phyloP scores from a whole-genome alignment of 2,888 invertebrate genomes.

The Chrysodeixis includens region DNA sequence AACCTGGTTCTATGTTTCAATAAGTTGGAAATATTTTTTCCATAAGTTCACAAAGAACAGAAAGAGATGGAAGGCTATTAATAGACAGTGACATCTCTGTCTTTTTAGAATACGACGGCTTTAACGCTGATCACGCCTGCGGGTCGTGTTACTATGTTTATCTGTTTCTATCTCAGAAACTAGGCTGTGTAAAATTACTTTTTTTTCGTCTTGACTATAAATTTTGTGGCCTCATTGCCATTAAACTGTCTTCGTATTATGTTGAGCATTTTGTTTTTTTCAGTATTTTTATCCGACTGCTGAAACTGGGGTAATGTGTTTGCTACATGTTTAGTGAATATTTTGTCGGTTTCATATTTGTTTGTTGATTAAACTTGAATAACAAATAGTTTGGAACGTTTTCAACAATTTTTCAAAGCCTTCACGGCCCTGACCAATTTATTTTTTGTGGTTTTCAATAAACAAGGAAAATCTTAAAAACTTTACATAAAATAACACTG shows the following conservation, averaged over 20 bases:
- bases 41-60: neutral
- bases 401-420: no score
- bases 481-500: neutral
- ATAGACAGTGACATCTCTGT: neutral
- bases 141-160: constrained; percentile 24
- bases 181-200: constrained; percentile 33
- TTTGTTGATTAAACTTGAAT: neutral
- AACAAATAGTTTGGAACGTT: neutral
- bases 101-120: neutral
- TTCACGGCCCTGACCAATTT: neutral
- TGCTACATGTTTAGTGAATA: constrained; percentile 10
- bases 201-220: constrained; percentile 27
- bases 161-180: constrained; percentile 37
- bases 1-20: no score
- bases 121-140: constrained; percentile 18
- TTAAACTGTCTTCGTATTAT: constrained; percentile 16
- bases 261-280: constrained; percentile 26
- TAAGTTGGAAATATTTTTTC: no score
- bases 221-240: constrained; percentile 30
- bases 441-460: neutral
- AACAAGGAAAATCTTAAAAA: neutral
- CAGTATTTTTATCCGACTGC: constrained; percentile 48
- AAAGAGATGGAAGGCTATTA: neutral
- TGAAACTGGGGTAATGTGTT: constrained; percentile 53
- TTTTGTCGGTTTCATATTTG: constrained; percentile 7